A percentile compares a stretch with the other conserved stretches of the same genome.
phyloP scores from a whole-genome alignment of 2,797 vertebrate genomes.

The Halcyon chelicuti region DNA sequence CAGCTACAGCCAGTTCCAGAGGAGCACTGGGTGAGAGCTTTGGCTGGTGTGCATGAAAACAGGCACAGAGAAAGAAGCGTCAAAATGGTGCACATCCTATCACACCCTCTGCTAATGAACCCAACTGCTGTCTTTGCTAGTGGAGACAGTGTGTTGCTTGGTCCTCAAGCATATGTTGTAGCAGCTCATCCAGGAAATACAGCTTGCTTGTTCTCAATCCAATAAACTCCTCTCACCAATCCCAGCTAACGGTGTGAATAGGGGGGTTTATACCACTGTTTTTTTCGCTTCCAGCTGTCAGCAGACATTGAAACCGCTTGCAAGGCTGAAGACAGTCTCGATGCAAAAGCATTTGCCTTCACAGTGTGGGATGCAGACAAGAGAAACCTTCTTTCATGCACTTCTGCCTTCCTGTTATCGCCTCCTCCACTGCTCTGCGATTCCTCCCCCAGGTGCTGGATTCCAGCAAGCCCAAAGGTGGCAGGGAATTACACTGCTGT shows the following conservation, averaged over 20 bases:
- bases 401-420: not conserved
- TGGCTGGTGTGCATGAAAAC: not conserved
- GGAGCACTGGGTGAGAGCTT: not conserved
- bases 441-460: not conserved
- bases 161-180: not conserved
- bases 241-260: not conserved
- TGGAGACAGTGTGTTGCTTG: accelerated
- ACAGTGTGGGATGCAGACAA: not conserved
- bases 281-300: not conserved
- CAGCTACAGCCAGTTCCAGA: not conserved
- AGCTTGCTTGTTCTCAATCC: not conserved
- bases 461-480: not conserved
- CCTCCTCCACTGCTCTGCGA: not conserved
- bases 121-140: not conserved
- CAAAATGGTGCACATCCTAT: not conserved
- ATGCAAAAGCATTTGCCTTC: not conserved
- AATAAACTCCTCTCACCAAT: not conserved
- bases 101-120: not conserved
- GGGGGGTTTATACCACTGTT: not conserved
- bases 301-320: not conserved
- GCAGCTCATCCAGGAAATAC: not conserved
- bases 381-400: not conserved
- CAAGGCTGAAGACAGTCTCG: not conserved
- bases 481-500: not conserved
- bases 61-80: not conserved